Evolutionary conservation across 2,113 vertebrate species (phyloP), one percentile per base, ranked within the genome.

Genomic region (Grus americana): DNA sequence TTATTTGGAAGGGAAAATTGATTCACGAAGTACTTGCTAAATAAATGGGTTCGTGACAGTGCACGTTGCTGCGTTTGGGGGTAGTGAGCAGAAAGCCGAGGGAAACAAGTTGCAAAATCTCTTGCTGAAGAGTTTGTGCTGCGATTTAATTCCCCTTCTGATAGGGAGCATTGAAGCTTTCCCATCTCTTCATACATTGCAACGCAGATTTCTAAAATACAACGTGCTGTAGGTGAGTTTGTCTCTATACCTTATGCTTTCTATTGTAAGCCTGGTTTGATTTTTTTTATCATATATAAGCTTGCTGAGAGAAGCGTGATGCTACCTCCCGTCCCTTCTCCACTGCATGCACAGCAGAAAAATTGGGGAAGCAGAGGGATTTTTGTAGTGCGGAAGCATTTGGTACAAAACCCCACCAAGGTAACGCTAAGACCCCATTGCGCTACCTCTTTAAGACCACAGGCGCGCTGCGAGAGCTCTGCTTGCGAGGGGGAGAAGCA

Each of bases 361-460:
- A 38, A 59, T 4, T 11, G 0, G 14, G 34, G 47, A 49, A 62
- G 49, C 61, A 20, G 62, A 3, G 7, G 55, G 52, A 24, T n/a
- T 42, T 52, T 70, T 15, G 49, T 12, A 1, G 46, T 3, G 0
- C 5, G 34, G 34, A 13, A 14, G 44, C 0, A 2, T 30, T 50
- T 3, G 49, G 54, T 29, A 9, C 55, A 22, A 18, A 38, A 16
- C 5, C 40, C 54, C 61, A 1, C 8, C 1, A 2, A 30, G 59
- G 27, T 23, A 9, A 22, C 1, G 5, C 67, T 5, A 0, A 26
- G 65, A 7, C 30, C n/a, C 15, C 26, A 1, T 23, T 44, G 93
- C 42, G 59, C 71, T 96, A 22, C 92, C 91, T 17, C 94, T 96
- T 95, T 94, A 96, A 97, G 95, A 92, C 52, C 90, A 70, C 40